These are phyloP conservation scores for Reticulitermes lucifugus DNA, from an alignment of 2,888 invertebrate genomes.

Conservation along the genomic window DNA sequence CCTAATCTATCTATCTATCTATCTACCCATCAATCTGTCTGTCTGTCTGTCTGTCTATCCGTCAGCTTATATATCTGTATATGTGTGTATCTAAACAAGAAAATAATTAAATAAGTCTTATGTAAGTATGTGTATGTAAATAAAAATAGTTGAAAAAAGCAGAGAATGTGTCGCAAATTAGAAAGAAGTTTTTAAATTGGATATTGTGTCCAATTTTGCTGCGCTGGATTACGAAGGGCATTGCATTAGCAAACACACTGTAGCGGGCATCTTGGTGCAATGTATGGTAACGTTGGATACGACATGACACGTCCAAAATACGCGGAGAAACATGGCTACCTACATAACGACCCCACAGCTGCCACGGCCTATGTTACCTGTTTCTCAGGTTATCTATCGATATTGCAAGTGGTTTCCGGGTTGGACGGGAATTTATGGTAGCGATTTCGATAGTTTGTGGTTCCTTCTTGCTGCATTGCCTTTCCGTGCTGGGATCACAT, in stretches of 20 bases:
- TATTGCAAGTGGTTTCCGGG: conserved; percentile 31
- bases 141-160: too few species aligned
- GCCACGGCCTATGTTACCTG: neutral
- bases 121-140: too few species aligned
- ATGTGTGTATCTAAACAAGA: too few species aligned
- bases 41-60: too few species aligned
- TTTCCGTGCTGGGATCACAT: conserved; percentile 34
- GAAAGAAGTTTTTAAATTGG: too few species aligned
- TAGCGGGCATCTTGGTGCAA: neutral
- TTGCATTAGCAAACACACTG: neutral
- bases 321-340: conserved; percentile 30
- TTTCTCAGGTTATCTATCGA: conserved; percentile 31
- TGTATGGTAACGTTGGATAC: conserved; percentile 6
- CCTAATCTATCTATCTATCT: too few species aligned
- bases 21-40: too few species aligned
- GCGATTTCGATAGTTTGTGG: conserved; percentile 37
- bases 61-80: too few species aligned
- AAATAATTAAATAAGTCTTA: too few species aligned
- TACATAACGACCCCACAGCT: neutral
- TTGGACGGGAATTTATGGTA: conserved; percentile 22
- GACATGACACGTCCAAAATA: conserved; percentile 31
- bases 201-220: too few species aligned
- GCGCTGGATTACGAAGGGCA: neutral
- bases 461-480: conserved; percentile 29
- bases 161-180: too few species aligned